Evolutionary conservation across 2,888 invertebrate genomes (phyloP), one percentile per base, ranked within the genome.

Genomic region (Drosophila merina): DNA sequence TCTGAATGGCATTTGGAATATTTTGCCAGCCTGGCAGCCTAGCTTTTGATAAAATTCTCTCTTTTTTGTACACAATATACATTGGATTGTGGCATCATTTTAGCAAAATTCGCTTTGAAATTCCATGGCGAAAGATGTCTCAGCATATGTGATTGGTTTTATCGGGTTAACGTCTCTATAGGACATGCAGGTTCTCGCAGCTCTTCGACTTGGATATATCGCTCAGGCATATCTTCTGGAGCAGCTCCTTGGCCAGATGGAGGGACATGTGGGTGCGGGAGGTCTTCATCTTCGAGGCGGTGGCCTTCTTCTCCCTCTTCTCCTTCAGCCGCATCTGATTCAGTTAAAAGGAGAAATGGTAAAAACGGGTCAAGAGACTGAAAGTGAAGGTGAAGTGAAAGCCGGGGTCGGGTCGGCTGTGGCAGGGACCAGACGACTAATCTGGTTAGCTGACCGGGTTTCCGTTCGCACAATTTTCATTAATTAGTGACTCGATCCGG

Each of bases 191-290:
- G 92, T 97, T 96, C 91, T 97, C 96, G 92, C 97, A 97, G 69
- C 96, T 96, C 91, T 96, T 96, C 9, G 96, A 96, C 92, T 96
- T 96, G 68, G 95, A 94, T 83, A 95, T 95, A 91, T 97, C 96
- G 89, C 95, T 96, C 90, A 96, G 94, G 92, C 96, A 96, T 90
- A 97, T 96, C 92, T 96, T 96, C 90, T 96, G 96, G 14, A 97
- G 93, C 57, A 97, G 94, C 90, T 96, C 96, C 78, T 96, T 93
- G 8, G 96, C 96, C 86, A 96, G 94, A 92, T 95, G 96, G 80
- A 96, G 92, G 62, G 96, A 96, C 80, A 96, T 94, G 83, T 96
- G 96, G 0, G 96, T 96, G 82, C 96, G 94, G 42, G 96, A 96
- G 70, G 95, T 95, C 86, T 96, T 95, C 79, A 96, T 93, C 88